phyloP scores from a whole-genome alignment of 2,113 vertebrate species.

The Heterocephalus glaber region DNA sequence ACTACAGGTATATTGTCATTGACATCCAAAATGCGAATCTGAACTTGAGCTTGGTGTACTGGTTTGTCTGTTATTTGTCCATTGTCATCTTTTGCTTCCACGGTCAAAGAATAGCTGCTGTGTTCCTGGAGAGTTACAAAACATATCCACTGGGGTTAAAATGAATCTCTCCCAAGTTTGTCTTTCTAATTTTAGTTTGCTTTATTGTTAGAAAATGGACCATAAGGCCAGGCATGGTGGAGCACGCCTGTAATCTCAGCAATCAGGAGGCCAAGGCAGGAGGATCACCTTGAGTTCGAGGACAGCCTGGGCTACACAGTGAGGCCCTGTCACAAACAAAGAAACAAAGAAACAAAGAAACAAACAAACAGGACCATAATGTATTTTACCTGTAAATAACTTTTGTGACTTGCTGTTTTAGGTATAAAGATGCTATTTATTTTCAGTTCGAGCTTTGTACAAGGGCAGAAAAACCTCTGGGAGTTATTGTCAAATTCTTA shows the following conservation, averaged over 20 bases:
- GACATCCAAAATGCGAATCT: slow-evolving; percentile 88
- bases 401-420: background rate
- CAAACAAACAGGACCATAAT: background rate
- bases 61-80: slow-evolving; percentile 73
- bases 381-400: background rate
- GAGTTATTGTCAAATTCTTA: background rate
- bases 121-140: slow-evolving; percentile 76
- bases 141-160: background rate
- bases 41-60: slow-evolving; percentile 78
- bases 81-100: slow-evolving; percentile 85
- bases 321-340: no score
- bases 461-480: background rate
- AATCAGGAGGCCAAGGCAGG: no score
- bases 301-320: no score
- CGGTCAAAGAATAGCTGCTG: slow-evolving; percentile 84
- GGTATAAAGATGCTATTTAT: background rate
- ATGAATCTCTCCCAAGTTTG: background rate
- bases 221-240: background rate
- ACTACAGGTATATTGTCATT: slow-evolving; percentile 88
- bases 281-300: no score
- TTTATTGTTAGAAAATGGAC: background rate
- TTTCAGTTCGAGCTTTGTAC: background rate
- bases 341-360: no score
- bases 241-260: no score
- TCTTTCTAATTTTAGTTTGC: background rate